A percentile compares a stretch with the other conserved stretches of the same genome.
Evolutionary conservation across 2,113 vertebrate genomes (phyloP).

Genomic region (Cyrtonyx montezumae): DNA sequence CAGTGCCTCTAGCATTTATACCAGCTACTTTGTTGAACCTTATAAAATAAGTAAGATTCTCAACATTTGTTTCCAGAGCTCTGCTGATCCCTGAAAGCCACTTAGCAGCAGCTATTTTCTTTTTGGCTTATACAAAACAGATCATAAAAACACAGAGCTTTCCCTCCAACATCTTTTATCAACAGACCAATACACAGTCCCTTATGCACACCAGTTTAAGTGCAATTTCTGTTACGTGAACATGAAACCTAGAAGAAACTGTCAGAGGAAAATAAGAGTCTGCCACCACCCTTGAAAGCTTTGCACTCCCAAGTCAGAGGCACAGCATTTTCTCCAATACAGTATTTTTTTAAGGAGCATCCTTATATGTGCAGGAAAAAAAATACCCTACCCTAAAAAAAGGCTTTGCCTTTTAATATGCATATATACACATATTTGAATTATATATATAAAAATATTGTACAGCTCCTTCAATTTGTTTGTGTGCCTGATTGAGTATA

Average conservation of each 20-base stretch:
- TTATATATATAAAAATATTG: not conserved
- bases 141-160: not conserved
- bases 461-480: not conserved
- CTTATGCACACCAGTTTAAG: not conserved
- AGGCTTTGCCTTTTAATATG: not conserved
- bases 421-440: too few relatives aligned
- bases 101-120: not conserved
- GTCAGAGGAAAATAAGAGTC: not conserved
- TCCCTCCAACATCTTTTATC: not conserved
- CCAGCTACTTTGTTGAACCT: not conserved
- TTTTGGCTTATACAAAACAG: not conserved
- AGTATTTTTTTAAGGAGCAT: not conserved
- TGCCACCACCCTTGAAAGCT: not conserved
- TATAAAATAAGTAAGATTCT: not conserved
- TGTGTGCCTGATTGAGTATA: not conserved
- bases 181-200: not conserved
- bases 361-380: not conserved
- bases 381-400: not conserved
- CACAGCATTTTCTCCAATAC: not conserved
- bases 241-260: not conserved
- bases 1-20: not conserved
- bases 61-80: not conserved
- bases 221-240: not conserved
- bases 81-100: not conserved
- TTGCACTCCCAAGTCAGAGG: not conserved